Percentiles rank a stretch among this genome's conserved stretches.
These are phyloP conservation scores for Drosophila littoralis DNA, from an alignment of 1,140 invertebrate species.

Conservation along the genomic window DNA sequence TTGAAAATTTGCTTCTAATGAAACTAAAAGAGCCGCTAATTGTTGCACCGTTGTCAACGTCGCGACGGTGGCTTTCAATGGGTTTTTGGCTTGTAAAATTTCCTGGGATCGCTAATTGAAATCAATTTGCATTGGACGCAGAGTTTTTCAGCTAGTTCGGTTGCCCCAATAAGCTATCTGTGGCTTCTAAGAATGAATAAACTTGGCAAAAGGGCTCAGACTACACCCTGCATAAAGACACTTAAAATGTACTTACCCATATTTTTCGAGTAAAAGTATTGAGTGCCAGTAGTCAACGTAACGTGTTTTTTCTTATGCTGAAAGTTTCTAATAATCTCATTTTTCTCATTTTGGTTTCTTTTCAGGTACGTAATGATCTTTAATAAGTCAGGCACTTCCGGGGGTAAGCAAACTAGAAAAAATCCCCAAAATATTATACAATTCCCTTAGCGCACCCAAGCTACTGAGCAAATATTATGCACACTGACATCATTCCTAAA, in stretches of 20 bases:
- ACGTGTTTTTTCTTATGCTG: too few relatives aligned
- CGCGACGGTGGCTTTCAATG: constrained; percentile 19
- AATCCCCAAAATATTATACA: neutral
- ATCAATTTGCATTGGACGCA: constrained; percentile 31
- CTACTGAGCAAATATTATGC: neutral
- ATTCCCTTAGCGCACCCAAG: neutral
- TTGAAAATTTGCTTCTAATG: constrained; percentile 67
- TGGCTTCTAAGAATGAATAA: neutral
- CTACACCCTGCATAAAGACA: too few relatives aligned
- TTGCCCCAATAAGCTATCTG: constrained; percentile 8
- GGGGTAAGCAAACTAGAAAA: constrained; percentile 9
- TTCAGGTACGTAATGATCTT: constrained; percentile 20
- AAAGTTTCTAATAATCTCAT: too few relatives aligned
- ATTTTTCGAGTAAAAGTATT: too few relatives aligned
- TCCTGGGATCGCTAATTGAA: constrained; percentile 27
- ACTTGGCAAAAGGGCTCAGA: too few relatives aligned
- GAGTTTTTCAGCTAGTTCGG: neutral
- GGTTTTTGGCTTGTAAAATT: constrained; percentile 3
- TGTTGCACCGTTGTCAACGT: constrained; percentile 50
- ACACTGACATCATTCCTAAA: neutral
- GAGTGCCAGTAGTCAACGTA: too few relatives aligned
- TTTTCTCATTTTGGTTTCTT: constrained; percentile 1
- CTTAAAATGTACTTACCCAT: neutral
- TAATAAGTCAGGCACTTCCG: constrained; percentile 2
- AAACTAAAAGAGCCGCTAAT: constrained; percentile 73